Base-by-base conservation (phyloP, 2,888 invertebrate species). In the Dasysyrphus tricinctus region DNA sequence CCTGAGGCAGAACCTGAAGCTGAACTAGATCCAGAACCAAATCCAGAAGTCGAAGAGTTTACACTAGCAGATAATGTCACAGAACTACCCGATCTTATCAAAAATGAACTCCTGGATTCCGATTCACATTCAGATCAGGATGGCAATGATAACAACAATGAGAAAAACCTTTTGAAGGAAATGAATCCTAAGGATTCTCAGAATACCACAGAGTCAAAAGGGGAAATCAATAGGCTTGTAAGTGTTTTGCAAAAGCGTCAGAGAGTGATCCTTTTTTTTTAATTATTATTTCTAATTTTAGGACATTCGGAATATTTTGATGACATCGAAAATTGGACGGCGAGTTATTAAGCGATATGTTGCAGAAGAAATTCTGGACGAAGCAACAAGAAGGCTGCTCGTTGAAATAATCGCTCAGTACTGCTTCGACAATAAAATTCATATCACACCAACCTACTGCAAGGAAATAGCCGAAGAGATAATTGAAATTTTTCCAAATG, bases 401-500 rank as follows among this genome's bases (percentile, higher is more conserved):
- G 88, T 89, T 12, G 88, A 89, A 57, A 39, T 74, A 37, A 79
- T 90, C n/a, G 80, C 88, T 24, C 81, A 85, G 8, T 44, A 81
- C 14, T 88, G 88, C 7, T 88, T 89, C 19, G 84, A 87, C 7
- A 69, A 76, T 39, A 85, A 88, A 51, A 70, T 88, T 9, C 73
- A 74, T 12, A 88, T 89, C 54, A 85, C 84, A 9, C 88, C 88
- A 0, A 75, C 61, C 1, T 80, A 79, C 57, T 89, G 90, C 57
- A 79, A 75, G 12, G 85, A 83, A 57, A 85, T 89, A 56, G 88
- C 89, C n/a, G 73, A 73, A 0, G 89, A 90, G 37, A 63, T 90
- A 9, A 70, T 89, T 34, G 81, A 88, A 69, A 54, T 89, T 24
- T 89, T 90, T 83, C 89, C 89, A 8, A 86, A 79, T 5, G 89